A percentile compares a stretch with the other conserved stretches of the same genome.
Conservation (phyloP, 2,888 invertebrate genomes). For the Sphaerophoria taeniata region DNA sequence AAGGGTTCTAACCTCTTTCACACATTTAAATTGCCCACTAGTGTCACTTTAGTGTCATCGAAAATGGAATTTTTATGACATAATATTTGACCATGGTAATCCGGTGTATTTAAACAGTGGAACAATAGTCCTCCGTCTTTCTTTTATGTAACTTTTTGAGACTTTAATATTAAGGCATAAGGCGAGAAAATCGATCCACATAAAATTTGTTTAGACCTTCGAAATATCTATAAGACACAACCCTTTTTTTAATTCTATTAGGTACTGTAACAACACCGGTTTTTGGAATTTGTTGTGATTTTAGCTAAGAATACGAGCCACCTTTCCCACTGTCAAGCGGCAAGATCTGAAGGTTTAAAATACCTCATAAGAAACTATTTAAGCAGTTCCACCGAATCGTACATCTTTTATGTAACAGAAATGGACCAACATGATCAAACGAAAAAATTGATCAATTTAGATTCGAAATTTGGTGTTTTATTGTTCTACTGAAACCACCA, state of each 20-base stretch:
- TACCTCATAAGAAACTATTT: slow-evolving; percentile 33
- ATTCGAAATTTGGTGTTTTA: slow-evolving; percentile 35
- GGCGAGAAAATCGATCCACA: no score
- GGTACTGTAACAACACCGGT: no score
- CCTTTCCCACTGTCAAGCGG: slow-evolving; percentile 7
- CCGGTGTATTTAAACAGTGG: slow-evolving; percentile 6
- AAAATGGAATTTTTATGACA: slow-evolving; percentile 62
- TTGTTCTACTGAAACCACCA: slow-evolving; percentile 9
- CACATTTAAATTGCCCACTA: slow-evolving; percentile 64
- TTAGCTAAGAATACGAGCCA: background rate
- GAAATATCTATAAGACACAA: no score
- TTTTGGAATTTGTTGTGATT: no score
- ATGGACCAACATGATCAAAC: slow-evolving; percentile 11
- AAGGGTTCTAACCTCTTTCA: slow-evolving; percentile 54
- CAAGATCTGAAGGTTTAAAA: slow-evolving; percentile 9
- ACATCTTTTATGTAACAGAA: slow-evolving; percentile 18
- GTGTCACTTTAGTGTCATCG: slow-evolving; percentile 73
- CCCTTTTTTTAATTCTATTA: no score
- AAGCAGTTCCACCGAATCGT: slow-evolving; percentile 27
- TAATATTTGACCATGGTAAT: slow-evolving; percentile 51
- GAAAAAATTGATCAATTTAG: slow-evolving; percentile 32
- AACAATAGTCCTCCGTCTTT: background rate
- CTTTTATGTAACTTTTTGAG: no score
- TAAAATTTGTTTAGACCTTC: no score
- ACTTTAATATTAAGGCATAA: no score